phyloP scores from a whole-genome alignment of 2,113 vertebrate genomes.

The Pandion haliaetus region DNA sequence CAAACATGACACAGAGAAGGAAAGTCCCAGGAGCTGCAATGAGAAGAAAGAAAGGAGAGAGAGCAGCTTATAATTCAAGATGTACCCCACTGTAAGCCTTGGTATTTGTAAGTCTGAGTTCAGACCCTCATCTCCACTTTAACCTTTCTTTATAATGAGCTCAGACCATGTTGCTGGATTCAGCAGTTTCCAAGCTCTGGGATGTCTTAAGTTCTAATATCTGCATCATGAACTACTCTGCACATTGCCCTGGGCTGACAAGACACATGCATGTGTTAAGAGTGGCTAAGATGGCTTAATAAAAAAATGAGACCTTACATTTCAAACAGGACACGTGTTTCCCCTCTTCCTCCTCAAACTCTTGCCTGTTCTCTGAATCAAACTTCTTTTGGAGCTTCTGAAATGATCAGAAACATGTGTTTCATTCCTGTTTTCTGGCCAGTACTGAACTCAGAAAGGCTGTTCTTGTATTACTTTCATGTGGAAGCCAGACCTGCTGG shows the following conservation, averaged over 20 bases:
- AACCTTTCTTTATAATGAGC: background rate
- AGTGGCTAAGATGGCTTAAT: slow-evolving; percentile 11
- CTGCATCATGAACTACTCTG: background rate
- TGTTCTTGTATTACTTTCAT: slow-evolving; percentile 9
- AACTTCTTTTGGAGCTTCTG: slow-evolving; percentile 35
- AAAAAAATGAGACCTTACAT: slow-evolving; percentile 9
- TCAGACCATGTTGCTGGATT: background rate
- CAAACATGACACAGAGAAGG: slow-evolving; percentile 57
- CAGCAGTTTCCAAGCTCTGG: background rate
- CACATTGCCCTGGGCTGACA: background rate
- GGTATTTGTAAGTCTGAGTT: background rate
- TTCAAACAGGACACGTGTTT: slow-evolving; percentile 20
- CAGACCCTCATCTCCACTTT: background rate
- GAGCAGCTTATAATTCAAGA: background rate
- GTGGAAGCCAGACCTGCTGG: slow-evolving; percentile 14
- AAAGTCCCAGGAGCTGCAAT: slow-evolving; percentile 19
- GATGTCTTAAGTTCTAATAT: background rate
- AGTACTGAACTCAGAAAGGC: background rate
- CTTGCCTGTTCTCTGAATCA: background rate
- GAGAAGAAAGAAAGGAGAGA: background rate
- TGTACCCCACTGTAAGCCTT: background rate
- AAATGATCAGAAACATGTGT: slow-evolving; percentile 41
- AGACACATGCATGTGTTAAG: background rate
- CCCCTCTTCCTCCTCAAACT: background rate
- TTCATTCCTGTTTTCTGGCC: slow-evolving; percentile 4